Evolutionary conservation across 2,797 vertebrate species (phyloP).

Genomic region (Myiotriccus ornatus): DNA sequence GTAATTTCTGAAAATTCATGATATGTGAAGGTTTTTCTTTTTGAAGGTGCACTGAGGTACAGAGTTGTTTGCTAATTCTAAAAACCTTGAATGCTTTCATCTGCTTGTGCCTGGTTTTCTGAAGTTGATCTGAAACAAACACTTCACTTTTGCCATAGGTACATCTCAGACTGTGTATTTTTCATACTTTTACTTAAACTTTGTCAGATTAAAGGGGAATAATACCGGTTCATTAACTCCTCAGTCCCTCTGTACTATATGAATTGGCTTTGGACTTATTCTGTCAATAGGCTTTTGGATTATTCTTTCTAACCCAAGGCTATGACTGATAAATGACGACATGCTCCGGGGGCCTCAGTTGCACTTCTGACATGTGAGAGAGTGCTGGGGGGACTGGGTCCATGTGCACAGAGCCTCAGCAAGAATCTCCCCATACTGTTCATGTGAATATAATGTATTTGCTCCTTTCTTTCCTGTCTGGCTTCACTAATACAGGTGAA

Average conservation of each 20-base stretch:
- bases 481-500: neutral
- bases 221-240: neutral
- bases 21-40: neutral
- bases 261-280: neutral
- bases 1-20: neutral
- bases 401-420: neutral
- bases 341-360: rapidly evolving
- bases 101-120: neutral
- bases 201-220: neutral
- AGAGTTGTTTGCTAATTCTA: neutral
- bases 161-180: neutral
- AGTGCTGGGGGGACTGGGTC: neutral
- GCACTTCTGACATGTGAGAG: neutral
- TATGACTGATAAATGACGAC: neutral
- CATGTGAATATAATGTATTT: rapidly evolving
- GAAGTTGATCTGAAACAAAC: neutral
- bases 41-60: neutral
- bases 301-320: neutral
- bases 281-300: neutral
- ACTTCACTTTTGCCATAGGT: neutral
- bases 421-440: neutral
- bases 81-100: neutral
- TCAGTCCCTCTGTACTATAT: neutral
- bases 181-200: neutral
- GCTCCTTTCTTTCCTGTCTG: neutral